A percentile compares a stretch with the other conserved stretches of the same genome.
phyloP scores from a whole-genome alignment of 2,888 invertebrate species.

The Dioctria rufipes region DNA sequence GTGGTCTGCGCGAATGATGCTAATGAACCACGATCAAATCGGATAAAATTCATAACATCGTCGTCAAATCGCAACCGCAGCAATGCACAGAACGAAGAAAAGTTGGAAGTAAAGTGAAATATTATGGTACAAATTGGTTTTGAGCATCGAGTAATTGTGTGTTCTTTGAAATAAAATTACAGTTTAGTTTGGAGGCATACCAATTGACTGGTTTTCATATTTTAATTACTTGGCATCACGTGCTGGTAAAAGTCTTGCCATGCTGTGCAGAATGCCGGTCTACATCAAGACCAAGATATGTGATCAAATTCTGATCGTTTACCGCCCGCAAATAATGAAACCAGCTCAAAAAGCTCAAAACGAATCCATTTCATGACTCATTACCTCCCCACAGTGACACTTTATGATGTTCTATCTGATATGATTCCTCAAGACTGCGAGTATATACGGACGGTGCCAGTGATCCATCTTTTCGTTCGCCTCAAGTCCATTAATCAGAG shows the following conservation, averaged over 20 bases:
- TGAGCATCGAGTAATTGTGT: slow-evolving; percentile 29
- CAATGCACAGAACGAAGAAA: slow-evolving; percentile 4
- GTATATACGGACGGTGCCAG: slow-evolving; percentile 4
- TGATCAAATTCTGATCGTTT: slow-evolving; percentile 32
- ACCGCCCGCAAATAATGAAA: slow-evolving; percentile 17
- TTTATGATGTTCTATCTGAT: slow-evolving; percentile 13
- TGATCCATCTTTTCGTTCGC: slow-evolving; percentile 41
- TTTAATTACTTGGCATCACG: slow-evolving; percentile 26
- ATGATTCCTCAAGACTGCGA: slow-evolving; percentile 34
- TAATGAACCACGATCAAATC: slow-evolving; percentile 49
- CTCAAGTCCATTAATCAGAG: slow-evolving; percentile 50
- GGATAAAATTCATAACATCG: slow-evolving; percentile 19
- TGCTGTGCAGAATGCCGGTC: not conserved
- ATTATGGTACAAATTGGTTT: slow-evolving; percentile 3
- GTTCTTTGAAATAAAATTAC: slow-evolving; percentile 7
- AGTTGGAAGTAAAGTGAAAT: slow-evolving; percentile 47
- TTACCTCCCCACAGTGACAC: slow-evolving; percentile 35
- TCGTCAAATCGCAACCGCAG: not conserved
- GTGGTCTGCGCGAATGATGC: slow-evolving; percentile 32
- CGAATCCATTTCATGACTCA: slow-evolving; percentile 52
- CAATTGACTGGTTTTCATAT: not conserved
- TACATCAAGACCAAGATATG: slow-evolving; percentile 1
- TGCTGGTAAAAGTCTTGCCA: not conserved
- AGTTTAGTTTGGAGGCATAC: not conserved
- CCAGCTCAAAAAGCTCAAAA: not conserved